Evolutionary conservation across 2,113 vertebrate genomes (phyloP).

Genomic region (Suricata suricatta): DNA sequence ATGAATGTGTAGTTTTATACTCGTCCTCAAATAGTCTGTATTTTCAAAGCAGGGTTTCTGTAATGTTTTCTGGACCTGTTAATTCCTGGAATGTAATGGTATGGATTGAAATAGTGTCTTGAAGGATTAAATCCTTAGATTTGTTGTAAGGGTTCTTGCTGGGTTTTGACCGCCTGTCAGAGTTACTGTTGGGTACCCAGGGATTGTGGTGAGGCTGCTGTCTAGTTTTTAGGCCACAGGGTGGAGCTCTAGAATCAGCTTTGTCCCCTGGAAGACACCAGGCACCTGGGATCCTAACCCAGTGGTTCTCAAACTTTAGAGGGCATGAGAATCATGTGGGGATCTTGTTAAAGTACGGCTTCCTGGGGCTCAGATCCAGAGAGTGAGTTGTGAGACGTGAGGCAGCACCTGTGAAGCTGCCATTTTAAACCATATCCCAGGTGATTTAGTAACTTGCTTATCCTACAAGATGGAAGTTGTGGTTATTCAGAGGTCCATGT

Average conservation of each 20-base stretch:
- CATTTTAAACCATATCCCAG: background rate
- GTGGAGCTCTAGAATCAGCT: conserved; percentile 61
- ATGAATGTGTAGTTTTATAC: background rate
- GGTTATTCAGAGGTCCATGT: background rate
- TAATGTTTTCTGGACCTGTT: background rate
- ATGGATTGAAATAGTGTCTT: background rate
- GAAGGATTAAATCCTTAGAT: conserved; percentile 8
- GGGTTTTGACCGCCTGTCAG: background rate
- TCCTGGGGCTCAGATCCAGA: background rate
- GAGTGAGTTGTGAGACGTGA: background rate
- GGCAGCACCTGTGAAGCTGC: background rate
- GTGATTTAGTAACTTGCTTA: background rate
- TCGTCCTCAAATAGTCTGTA: background rate
- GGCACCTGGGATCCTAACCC: background rate
- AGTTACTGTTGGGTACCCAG: background rate
- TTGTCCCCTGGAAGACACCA: background rate
- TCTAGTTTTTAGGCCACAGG: conserved; percentile 62
- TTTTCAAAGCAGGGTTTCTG: background rate
- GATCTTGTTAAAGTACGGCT: background rate
- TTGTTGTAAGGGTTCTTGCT: background rate
- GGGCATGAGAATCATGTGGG: background rate
- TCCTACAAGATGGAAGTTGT: background rate
- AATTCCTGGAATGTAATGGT: background rate
- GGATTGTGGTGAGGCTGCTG: background rate
- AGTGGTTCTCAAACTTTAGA: background rate